Evolutionary conservation across 2,888 invertebrate genomes (phyloP).

Genomic region (Pinctada fucata): DNA sequence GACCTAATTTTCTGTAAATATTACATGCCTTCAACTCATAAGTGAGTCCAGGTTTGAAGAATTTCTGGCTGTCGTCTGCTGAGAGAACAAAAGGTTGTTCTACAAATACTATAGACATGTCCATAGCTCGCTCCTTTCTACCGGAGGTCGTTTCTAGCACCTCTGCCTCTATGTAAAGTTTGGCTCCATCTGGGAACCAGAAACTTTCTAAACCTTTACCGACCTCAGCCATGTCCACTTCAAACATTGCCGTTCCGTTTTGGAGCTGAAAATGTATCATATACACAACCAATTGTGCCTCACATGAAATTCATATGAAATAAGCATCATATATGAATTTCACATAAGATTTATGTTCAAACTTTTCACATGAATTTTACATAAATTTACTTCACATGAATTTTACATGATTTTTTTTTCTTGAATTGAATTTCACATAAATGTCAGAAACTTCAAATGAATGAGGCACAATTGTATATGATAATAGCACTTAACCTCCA

Average conservation of each 20-base stretch:
- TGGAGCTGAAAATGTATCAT: constrained; percentile 42
- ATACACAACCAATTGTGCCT: too few relatives aligned
- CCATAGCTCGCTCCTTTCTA: constrained; percentile 48
- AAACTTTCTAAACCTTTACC: constrained; percentile 43
- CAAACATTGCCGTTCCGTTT: constrained; percentile 42
- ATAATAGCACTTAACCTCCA: too few relatives aligned
- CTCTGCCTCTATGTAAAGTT: constrained; percentile 52
- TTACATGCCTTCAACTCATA: constrained; percentile 54
- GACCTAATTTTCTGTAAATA: too few relatives aligned
- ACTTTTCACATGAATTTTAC: too few relatives aligned
- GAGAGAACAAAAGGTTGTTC: constrained; percentile 51
- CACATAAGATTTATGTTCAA: too few relatives aligned
- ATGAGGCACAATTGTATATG: too few relatives aligned
- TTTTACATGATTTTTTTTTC: not conserved
- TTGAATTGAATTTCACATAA: too few relatives aligned
- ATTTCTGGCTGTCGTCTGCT: constrained; percentile 51
- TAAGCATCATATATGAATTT: too few relatives aligned
- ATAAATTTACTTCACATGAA: too few relatives aligned
- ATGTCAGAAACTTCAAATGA: too few relatives aligned
- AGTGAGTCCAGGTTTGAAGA: constrained; percentile 59
- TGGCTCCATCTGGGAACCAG: constrained; percentile 61
- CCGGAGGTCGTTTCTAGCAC: constrained; percentile 60
- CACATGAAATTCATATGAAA: too few relatives aligned
- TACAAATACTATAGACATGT: constrained; percentile 54
- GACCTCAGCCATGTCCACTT: constrained; percentile 44